Evolutionary conservation across 2,797 vertebrate genomes (phyloP), one percentile per base, ranked within the genome.

Genomic region (Eulemur coronatus): DNA sequence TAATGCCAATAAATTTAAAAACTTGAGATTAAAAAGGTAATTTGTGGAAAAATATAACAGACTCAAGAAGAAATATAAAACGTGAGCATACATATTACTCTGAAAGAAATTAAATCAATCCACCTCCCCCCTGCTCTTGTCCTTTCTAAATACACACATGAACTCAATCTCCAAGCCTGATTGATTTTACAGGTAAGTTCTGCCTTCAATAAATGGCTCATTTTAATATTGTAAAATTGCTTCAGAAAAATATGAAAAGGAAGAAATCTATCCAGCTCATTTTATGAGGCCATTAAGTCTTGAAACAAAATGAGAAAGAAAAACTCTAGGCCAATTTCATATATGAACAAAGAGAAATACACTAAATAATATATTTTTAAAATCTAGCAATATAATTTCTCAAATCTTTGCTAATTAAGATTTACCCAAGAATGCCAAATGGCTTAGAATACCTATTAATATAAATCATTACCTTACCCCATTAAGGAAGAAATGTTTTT

Each of bases 181-280:
- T 4, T 96, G 88, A 8, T 94, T 94, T 97, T 96, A 90, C 89
- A 96, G 85, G 96, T 96, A 91, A 63, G 28, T 70, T 95, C 48
- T 90, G 81, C 78, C 94, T 92, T 95, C 43, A 89, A 95, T 85
- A 94, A 73, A 88, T 73, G 7, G 30, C 57, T 84, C 38, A 90
- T 84, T 96, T 95, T 50, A 92, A 55, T 61, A 63, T 91, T 5
- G 14, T 94, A 67, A 97, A 91, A 94, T 82, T 52, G 50, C 72
- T 92, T 92, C 55, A 65, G 85, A 81, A 94, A 75, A 84, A 73
- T 5, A 81, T 43, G 69, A 78, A 91, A 57, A 78, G 43, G 48
- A 87, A 90, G 41, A 80, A 76, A 89, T 26, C 41, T 13, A 41
- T 65, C 41, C 69, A 91, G 73, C 13, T 94, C 15, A 78, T 87